Evolutionary conservation across 2,113 vertebrate genomes (phyloP).

Genomic region (Cathartes aura): DNA sequence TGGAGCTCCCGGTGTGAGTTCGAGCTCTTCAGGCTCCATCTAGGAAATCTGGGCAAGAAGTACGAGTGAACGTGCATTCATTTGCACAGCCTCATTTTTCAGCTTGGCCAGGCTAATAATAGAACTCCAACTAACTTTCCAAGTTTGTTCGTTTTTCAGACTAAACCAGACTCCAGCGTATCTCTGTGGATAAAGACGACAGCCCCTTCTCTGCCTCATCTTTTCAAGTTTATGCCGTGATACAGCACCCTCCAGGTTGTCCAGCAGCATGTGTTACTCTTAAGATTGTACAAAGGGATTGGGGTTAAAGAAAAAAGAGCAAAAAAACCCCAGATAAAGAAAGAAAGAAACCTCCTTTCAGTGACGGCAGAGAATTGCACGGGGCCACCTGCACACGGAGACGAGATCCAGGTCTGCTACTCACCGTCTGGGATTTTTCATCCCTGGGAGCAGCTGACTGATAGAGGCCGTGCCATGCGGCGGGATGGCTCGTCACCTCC

Average conservation of each 20-base stretch:
- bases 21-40: background rate
- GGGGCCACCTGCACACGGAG: background rate
- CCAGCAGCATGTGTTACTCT: background rate
- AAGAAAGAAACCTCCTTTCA: background rate
- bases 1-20: rapidly evolving
- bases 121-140: background rate
- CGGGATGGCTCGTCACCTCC: background rate
- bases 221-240: background rate
- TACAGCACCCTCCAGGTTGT: background rate
- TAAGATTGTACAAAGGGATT: background rate
- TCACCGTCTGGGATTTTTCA: background rate
- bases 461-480: background rate
- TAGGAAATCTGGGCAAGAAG: background rate
- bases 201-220: background rate
- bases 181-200: background rate
- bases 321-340: background rate
- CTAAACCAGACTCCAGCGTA: background rate
- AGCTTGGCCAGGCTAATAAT: background rate
- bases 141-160: background rate
- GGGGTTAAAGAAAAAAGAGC: background rate
- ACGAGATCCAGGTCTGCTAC: background rate
- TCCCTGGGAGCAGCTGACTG: background rate
- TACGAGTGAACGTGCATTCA: rapidly evolving
- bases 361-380: background rate
- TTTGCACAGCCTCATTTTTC: background rate